phyloP scores from a whole-genome alignment of 2,888 invertebrate genomes.

The Drosophila colorata region DNA sequence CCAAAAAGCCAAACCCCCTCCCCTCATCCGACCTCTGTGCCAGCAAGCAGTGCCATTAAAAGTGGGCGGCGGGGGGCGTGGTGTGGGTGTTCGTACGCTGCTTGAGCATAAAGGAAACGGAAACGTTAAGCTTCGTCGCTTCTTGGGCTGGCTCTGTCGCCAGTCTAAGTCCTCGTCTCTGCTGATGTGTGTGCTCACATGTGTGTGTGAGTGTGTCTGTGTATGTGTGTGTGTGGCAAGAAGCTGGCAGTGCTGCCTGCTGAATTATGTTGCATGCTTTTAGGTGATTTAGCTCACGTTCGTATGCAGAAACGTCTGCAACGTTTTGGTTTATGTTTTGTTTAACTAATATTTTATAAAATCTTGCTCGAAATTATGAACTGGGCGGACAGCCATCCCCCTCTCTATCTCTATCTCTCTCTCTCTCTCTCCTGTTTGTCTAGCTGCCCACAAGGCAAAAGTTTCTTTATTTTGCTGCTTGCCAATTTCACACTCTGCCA shows the following conservation, averaged over 20 bases:
- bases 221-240: slow-evolving; percentile 52
- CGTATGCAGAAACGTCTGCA: slow-evolving; percentile 80
- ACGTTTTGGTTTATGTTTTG: slow-evolving; percentile 77
- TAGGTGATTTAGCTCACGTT: slow-evolving; percentile 77
- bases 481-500: slow-evolving; percentile 80
- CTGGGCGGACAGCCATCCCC: slow-evolving; percentile 10
- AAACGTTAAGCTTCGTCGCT: slow-evolving; percentile 82
- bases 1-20: slow-evolving; percentile 39
- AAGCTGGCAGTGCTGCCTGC: slow-evolving; percentile 62
- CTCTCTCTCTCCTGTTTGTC: slow-evolving; percentile 4
- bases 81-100: slow-evolving; percentile 55
- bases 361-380: slow-evolving; percentile 76
- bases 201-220: slow-evolving; percentile 6
- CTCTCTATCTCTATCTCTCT: background rate
- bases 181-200: slow-evolving; percentile 1
- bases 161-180: slow-evolving; percentile 36
- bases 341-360: slow-evolving; percentile 80
- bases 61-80: slow-evolving; percentile 40
- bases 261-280: slow-evolving; percentile 81
- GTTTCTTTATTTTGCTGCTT: slow-evolving; percentile 74
- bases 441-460: slow-evolving; percentile 65
- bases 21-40: background rate
- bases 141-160: slow-evolving; percentile 70
- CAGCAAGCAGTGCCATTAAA: slow-evolving; percentile 68
- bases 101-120: slow-evolving; percentile 78